Base-by-base conservation (phyloP, 2,888 invertebrate species). In the Zaprionus lineosus region DNA sequence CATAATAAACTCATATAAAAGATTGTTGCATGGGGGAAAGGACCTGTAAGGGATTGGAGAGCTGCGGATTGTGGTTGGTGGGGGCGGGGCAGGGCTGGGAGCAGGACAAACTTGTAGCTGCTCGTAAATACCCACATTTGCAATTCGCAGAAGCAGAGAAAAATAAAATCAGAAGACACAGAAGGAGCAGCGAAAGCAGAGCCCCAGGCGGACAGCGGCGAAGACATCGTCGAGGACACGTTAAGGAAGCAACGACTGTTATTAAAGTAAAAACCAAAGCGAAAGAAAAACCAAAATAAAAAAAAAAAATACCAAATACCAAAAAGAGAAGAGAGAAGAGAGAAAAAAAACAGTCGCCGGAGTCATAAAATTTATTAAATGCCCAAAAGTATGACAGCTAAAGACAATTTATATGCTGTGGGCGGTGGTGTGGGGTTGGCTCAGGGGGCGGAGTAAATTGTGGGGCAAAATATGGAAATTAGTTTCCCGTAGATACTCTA, bases 1-100 rank as follows among this genome's bases (percentile, higher is more conserved):
- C 77, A 83, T 84, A 84, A 84, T 84, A 84, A 84, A 83, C 77
- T 84, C 83, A 76, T 86, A 86, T 81, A 86, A 84, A 85, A 86
- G 81, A 82, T 79, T 79, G 81, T 81, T 79, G 82, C 84, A 82
- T 57, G 63, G 67, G 62, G 48, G n/a, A n/a, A n/a, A n/a, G n/a
- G n/a, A n/a, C n/a, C n/a, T n/a, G n/a, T n/a, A n/a, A n/a, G n/a
- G n/a, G n/a, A n/a, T 21, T 41, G 59, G 53, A 33, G 44, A 40
- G 15, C 34, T n/a, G n/a, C 24, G 3, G 41, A 41, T 26, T 36
- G 41, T 31, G 36, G 28, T 16, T 16, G 11, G 18, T 36, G 9
- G 15, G 31, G 29, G n/a, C 8, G 31, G 15, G 33, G 9, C 5
- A 21, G 46, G 31, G 16, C 26, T 15, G 16, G 40, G 29, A 9